Base-by-base conservation (phyloP, 1,140 invertebrate genomes). In the Bombus confusus region DNA sequence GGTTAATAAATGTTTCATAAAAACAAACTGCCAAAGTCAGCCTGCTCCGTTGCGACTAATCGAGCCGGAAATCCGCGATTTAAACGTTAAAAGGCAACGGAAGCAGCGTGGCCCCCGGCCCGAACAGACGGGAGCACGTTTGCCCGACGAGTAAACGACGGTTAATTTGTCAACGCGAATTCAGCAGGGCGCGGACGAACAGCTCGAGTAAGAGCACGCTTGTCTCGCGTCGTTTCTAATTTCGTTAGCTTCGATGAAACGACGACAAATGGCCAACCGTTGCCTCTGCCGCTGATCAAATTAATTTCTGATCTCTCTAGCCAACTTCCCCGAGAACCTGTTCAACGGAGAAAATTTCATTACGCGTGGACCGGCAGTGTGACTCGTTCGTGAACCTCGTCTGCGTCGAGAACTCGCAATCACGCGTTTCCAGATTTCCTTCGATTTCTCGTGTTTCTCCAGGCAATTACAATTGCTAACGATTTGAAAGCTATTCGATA, bases 181-280 rank as follows among this genome's bases (percentile, higher is more conserved):
- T 66, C n/a, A 52, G 0, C 47, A 22, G 47, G 18, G 47, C n/a
- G 13, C 34, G 2, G 8, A 9, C 18, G 18, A 34, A 6, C 31
- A 25, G 34, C 22, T 68, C 18, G 18, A 68, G 31, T 25, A 37
- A 22, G 18, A 37, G 18, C 8, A n/a, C 6, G 43, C 10, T 52
- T 41, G 57, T 34, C 47, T 52, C 47, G 47, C 47, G 18, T 52
- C 47, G 47, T 4, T 62, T 9, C 57, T 82, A 82, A 82, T 82
- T 82, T 64, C 52, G 39, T 64, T 74, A 37, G 47, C 25, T n/a
- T 39, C 41, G 77, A 47, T 28, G 62, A 37, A 79, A 79, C 31
- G 62, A 68, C 77, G 77, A 68, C 78, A 37, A 81, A 73, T 72
- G n/a, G 57, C 39, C 39, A 52, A 41, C 37, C 39, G 52, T 78